These are phyloP conservation scores for Artemia franciscana DNA, from an alignment of 1,140 invertebrate genomes.

Conservation along the genomic window DNA sequence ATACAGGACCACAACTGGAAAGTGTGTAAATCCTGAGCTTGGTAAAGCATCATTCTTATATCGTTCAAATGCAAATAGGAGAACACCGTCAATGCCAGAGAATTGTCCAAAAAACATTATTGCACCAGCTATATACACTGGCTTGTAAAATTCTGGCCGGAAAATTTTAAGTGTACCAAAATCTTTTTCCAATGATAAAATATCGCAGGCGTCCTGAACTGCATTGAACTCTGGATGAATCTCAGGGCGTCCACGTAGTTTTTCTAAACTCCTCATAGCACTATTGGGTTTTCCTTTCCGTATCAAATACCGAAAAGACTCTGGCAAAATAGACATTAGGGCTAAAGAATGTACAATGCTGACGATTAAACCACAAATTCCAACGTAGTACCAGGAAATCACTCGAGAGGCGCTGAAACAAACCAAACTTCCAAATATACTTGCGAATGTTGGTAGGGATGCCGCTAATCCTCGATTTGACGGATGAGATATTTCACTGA, in stretches of 20 bases:
- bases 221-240: slow-evolving; percentile 1
- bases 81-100: slow-evolving; percentile 8
- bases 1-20: slow-evolving; percentile 7
- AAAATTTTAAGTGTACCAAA: neutral
- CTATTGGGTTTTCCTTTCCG: neutral
- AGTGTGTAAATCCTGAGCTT: neutral
- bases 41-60: slow-evolving; percentile 1
- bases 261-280: neutral
- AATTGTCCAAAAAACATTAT: slow-evolving; percentile 11
- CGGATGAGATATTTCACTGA: slow-evolving; percentile 6
- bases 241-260: neutral
- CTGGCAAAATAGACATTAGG: slow-evolving; percentile 5
- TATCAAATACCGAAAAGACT: slow-evolving; percentile 8
- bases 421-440: slow-evolving; percentile 4
- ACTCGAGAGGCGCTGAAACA: slow-evolving; percentile 6
- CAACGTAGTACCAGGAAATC: neutral
- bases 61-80: slow-evolving; percentile 6
- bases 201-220: slow-evolving; percentile 5
- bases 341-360: slow-evolving; percentile 5
- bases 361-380: neutral
- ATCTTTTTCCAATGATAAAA: neutral
- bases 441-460: slow-evolving; percentile 6
- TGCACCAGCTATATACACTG: slow-evolving; percentile 5
- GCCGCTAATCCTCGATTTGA: slow-evolving; percentile 4
- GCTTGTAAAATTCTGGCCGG: slow-evolving; percentile 1